Percentiles rank a stretch among this genome's conserved stretches.
Conservation (phyloP, 2,888 invertebrate species). For the Caenorhabditis sp. region DNA sequence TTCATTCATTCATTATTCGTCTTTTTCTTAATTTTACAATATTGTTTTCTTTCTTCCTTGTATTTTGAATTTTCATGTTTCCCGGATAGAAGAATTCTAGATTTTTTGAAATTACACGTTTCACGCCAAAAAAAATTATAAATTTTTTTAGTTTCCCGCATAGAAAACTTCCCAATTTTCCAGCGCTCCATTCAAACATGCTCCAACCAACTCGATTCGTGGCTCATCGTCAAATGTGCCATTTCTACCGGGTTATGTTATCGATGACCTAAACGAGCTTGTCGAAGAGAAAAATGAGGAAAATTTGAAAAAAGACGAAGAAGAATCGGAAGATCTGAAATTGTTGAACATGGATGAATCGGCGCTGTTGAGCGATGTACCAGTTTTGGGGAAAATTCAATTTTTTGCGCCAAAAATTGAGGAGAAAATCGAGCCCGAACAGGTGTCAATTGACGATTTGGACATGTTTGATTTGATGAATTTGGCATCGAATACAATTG, state of each 20-base stretch:
- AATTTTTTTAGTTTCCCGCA: too few relatives aligned
- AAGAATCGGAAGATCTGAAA: conserved; percentile 9
- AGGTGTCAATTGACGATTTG: conserved; percentile 10
- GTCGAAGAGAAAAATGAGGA: conserved; percentile 16
- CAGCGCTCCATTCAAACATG: conserved; percentile 29
- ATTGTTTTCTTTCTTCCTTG: too few relatives aligned
- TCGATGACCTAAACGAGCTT: conserved; percentile 18
- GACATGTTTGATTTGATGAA: conserved; percentile 43
- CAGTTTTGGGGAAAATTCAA: conserved; percentile 30
- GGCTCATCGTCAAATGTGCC: conserved; percentile 61
- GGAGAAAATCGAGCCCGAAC: neutral
- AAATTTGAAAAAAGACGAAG: conserved; percentile 13
- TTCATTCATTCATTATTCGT: too few relatives aligned
- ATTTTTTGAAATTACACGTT: too few relatives aligned
- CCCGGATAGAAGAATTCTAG: too few relatives aligned
- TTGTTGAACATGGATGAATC: neutral
- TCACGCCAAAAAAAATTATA: too few relatives aligned
- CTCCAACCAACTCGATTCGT: conserved; percentile 25
- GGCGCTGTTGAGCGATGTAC: conserved; percentile 31
- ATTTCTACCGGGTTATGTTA: conserved; percentile 40
- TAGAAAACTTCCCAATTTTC: conserved; percentile 4
- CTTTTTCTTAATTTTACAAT: too few relatives aligned
- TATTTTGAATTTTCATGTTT: too few relatives aligned
- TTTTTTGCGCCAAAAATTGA: neutral
- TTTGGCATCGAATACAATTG: conserved; percentile 13